Conservation (phyloP, 2,888 invertebrate genomes). For the Cephalotes varians region DNA sequence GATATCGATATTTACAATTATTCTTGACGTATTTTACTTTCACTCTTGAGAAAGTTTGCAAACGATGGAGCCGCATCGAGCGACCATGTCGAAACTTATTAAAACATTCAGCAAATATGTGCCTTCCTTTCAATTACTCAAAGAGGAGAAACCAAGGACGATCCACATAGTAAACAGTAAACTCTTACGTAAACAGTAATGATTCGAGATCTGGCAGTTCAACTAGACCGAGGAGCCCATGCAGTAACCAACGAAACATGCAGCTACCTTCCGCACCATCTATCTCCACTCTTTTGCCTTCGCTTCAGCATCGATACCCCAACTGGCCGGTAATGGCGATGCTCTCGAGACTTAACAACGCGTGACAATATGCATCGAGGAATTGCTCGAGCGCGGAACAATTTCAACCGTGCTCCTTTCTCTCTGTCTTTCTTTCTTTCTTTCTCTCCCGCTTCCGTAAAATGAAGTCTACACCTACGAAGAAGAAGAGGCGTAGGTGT, state of each 20-base stretch:
- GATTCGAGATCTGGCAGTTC: conserved; percentile 47
- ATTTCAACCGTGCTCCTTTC: conserved; percentile 61
- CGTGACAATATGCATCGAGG: conserved; percentile 84
- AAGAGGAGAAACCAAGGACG: neutral
- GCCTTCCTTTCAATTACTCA: conserved; percentile 16
- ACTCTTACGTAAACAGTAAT: conserved; percentile 64
- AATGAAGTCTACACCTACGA: conserved; percentile 24
- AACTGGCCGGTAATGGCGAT: conserved; percentile 79
- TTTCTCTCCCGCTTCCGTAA: conserved; percentile 39
- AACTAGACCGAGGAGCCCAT: conserved; percentile 37
- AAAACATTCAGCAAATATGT: neutral
- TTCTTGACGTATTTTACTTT: neutral
- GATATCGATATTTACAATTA: neutral
- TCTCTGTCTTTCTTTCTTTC: neutral
- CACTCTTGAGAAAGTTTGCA: neutral
- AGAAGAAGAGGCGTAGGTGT: conserved; percentile 36
- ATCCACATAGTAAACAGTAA: neutral
- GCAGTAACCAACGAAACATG: conserved; percentile 58
- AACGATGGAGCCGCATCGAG: neutral
- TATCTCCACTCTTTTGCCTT: conserved; percentile 57
- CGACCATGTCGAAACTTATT: neutral
- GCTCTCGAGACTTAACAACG: conserved; percentile 83
- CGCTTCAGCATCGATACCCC: conserved; percentile 65
- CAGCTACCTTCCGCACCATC: conserved; percentile 62
- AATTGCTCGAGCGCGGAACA: conserved; percentile 80